Evolutionary conservation across 2,888 invertebrate species (phyloP), one percentile per base, ranked within the genome.

Genomic region (Drosophila birchii): DNA sequence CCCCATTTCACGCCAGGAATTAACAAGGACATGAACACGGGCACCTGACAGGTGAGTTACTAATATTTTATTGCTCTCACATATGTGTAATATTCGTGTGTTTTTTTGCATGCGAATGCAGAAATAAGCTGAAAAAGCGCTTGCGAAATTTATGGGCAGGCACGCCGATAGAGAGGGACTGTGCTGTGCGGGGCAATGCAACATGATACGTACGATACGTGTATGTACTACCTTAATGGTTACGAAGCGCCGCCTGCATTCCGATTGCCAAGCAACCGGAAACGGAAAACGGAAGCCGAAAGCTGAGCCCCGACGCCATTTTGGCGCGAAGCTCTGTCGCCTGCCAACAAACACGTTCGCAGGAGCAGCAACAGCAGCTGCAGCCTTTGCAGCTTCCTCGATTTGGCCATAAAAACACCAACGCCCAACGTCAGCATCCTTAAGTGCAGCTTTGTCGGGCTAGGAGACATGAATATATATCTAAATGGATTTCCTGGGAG

Each of bases 281-380:
- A 78, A 44, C 49, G 59, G 61, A 12, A 54, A 55, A 23, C 57
- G 62, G 41, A 68, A 49, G 41, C 51, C 39, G 51, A 41, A 66
- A 47, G 60, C 60, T 47, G 64, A 60, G 39, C 54, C 51, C 39
- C 54, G 69, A 54, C 68, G 69, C 56, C 71, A 84, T 77, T 79
- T 73, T 73, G 78, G 51, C 67, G 57, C 63, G 79, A 81, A 80
- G 71, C 78, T 55, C 43, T 60, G 57, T 53, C 51, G 69, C 73
- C 43, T 61, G 71, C 53, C 62, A 66, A 68, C 78, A 80, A 82
- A 82, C 83, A 86, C 83, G 80, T 80, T 58, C 43, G 34, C 41
- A 41, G 41, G 11, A 18, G 20, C 20, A 18, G 20, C 26, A 3
- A 26, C 26, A 43, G 41, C 64, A 71, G 18, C n/a, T 34, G 55